Percentiles rank a stretch among this genome's conserved stretches.
phyloP scores from a whole-genome alignment of 2,113 vertebrate genomes.

The Elgaria multicarinata region DNA sequence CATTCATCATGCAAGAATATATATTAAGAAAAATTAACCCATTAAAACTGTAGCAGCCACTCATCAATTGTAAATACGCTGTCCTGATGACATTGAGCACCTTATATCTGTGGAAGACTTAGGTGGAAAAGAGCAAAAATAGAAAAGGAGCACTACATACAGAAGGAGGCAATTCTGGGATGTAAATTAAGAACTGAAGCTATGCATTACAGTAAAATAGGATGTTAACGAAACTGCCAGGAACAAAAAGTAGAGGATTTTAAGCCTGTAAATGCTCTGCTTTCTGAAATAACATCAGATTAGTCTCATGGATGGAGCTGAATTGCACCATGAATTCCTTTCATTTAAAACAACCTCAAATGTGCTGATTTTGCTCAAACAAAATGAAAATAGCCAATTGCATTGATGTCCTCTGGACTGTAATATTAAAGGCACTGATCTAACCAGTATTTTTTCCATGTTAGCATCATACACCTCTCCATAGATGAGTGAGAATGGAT shows the following conservation, averaged over 20 bases:
- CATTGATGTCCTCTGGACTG: conserved; percentile 29
- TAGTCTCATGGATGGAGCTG: not conserved
- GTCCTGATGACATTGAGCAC: conserved; percentile 28
- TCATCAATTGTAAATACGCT: conserved; percentile 54
- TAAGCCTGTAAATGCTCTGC: conserved; percentile 19
- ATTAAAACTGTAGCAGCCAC: conserved; percentile 45
- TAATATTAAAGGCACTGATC: conserved; percentile 31
- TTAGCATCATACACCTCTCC: conserved; percentile 29
- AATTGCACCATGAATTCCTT: not conserved
- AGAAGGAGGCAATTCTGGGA: not conserved
- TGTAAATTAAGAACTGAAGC: conserved; percentile 27
- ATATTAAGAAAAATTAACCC: conserved; percentile 38
- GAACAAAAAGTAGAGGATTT: not conserved
- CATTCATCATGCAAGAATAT: not conserved
- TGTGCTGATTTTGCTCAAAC: conserved; percentile 32
- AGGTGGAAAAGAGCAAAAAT: conserved; percentile 1
- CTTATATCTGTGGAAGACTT: conserved; percentile 54
- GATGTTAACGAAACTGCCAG: not conserved
- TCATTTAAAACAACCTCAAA: conserved; percentile 23
- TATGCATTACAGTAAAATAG: not conserved
- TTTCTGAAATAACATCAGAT: conserved; percentile 19
- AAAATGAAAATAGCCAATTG: conserved; percentile 39
- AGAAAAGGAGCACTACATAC: conserved; percentile 7
- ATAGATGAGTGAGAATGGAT: conserved; percentile 48
- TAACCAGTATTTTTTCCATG: conserved; percentile 43